A percentile compares a stretch with the other conserved stretches of the same genome.
phyloP scores from a whole-genome alignment of 2,888 invertebrate species.

The Neocrepidodera transversa region DNA sequence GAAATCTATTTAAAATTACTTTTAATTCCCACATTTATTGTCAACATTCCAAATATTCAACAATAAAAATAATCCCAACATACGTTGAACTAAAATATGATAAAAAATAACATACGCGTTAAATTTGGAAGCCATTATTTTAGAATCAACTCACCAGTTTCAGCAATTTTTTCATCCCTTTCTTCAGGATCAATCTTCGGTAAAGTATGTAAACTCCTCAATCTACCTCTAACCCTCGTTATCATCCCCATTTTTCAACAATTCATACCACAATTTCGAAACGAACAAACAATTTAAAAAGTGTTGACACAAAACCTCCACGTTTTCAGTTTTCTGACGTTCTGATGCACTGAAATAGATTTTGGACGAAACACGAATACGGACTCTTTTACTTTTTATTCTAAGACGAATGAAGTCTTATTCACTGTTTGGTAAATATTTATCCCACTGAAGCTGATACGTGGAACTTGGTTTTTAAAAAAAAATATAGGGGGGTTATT shows the following conservation, averaged over 20 bases:
- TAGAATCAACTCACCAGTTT: conserved; percentile 70
- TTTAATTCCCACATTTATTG: no score
- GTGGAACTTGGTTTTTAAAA: conserved; percentile 23
- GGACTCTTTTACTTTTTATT: conserved; percentile 27
- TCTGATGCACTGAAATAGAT: conserved; percentile 33
- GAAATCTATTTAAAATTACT: no score
- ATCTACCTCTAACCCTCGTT: conserved; percentile 71
- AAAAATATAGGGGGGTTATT: conserved; percentile 29
- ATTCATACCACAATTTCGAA: conserved; percentile 24
- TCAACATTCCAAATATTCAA: no score
- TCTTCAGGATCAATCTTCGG: conserved; percentile 68
- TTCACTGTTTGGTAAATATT: conserved; percentile 36
- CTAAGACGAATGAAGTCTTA: conserved; percentile 28
- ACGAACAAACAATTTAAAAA: conserved; percentile 18
- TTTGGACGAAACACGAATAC: conserved; percentile 26
- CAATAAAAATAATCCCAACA: no score
- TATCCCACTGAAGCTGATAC: conserved; percentile 18
- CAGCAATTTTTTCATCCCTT: conserved; percentile 73
- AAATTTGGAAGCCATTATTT: no score
- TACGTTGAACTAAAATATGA: no score
- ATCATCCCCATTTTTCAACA: conserved; percentile 70
- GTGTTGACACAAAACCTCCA: conserved; percentile 35
- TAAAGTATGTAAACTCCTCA: conserved; percentile 65
- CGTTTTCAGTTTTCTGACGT: conserved; percentile 35
- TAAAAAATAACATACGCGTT: no score